phyloP scores from a whole-genome alignment of 2,888 invertebrate species.

The Melipona beecheii region DNA sequence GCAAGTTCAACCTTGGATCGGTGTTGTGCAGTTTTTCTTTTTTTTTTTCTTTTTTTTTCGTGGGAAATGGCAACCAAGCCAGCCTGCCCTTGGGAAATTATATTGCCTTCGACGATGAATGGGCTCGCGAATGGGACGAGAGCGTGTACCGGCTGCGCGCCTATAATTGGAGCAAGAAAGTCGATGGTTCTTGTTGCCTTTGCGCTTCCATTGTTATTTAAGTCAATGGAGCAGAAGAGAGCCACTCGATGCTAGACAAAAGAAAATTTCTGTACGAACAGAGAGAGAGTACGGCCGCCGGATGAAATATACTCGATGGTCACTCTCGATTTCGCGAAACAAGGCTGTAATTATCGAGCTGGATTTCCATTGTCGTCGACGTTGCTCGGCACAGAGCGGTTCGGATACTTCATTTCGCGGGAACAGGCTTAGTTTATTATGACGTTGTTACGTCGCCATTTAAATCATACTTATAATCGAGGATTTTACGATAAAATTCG shows the following conservation, averaged over 20 bases:
- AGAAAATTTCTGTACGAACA: conserved; percentile 39
- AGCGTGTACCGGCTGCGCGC: neutral
- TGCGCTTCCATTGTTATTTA: conserved; percentile 48
- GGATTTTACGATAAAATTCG: neutral
- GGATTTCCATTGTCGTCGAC: neutral
- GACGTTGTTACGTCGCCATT: neutral
- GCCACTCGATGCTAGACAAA: conserved; percentile 39
- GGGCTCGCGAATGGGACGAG: conserved; percentile 12
- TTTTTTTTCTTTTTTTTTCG: neutral
- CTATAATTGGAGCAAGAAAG: conserved; percentile 52
- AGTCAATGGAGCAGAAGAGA: conserved; percentile 47
- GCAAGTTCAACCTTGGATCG: conserved; percentile 8
- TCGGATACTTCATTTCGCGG: neutral
- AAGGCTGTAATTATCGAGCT: neutral
- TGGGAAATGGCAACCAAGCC: neutral
- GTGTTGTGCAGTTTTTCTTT: neutral
- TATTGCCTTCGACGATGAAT: conserved; percentile 18
- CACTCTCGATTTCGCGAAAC: conserved; percentile 13
- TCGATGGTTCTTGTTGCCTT: conserved; percentile 50
- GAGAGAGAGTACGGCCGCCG: neutral
- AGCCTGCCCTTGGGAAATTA: conserved; percentile 39
- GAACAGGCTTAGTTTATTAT: neutral
- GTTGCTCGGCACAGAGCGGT: neutral
- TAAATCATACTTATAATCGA: neutral
- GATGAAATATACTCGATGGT: conserved; percentile 11